Conservation (phyloP, 2,113 vertebrate species). For the Genyomyrus donnyi region DNA sequence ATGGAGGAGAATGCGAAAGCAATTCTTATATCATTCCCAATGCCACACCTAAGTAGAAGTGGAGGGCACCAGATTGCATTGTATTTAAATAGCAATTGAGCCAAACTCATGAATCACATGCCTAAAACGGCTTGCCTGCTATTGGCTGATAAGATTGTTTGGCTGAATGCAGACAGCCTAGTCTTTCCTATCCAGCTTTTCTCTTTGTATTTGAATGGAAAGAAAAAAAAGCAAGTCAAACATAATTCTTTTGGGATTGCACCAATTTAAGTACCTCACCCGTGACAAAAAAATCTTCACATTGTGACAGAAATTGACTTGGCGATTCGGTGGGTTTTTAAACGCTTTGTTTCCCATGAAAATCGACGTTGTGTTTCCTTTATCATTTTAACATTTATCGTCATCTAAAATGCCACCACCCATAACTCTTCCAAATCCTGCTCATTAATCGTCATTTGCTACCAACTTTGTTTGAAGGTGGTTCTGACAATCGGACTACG, state of each 20-base stretch:
- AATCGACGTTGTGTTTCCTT: not conserved
- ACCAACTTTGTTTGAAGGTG: conserved; percentile 58
- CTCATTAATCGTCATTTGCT: not conserved
- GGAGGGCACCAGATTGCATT: not conserved
- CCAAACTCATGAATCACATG: not conserved
- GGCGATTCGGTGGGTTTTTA: not conserved
- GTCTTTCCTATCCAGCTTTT: conserved; percentile 11
- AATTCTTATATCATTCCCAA: not conserved
- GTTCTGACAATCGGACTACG: conserved; percentile 94
- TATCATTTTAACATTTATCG: not conserved
- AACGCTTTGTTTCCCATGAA: not conserved
- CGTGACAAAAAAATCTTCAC: not conserved
- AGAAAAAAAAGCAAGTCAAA: not conserved
- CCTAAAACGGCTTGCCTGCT: not conserved
- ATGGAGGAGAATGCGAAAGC: not conserved
- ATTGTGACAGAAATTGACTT: not conserved
- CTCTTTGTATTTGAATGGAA: too few relatives aligned
- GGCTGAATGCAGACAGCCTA: not conserved
- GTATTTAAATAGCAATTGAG: not conserved
- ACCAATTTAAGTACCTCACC: not conserved
- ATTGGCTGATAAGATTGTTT: conserved; percentile 16
- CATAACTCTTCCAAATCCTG: not conserved
- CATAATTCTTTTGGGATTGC: not conserved
- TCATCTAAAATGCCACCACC: not conserved
- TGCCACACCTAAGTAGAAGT: not conserved